Evolutionary conservation across 2,113 vertebrate genomes (phyloP).

Genomic region (Halcyon malimbica): DNA sequence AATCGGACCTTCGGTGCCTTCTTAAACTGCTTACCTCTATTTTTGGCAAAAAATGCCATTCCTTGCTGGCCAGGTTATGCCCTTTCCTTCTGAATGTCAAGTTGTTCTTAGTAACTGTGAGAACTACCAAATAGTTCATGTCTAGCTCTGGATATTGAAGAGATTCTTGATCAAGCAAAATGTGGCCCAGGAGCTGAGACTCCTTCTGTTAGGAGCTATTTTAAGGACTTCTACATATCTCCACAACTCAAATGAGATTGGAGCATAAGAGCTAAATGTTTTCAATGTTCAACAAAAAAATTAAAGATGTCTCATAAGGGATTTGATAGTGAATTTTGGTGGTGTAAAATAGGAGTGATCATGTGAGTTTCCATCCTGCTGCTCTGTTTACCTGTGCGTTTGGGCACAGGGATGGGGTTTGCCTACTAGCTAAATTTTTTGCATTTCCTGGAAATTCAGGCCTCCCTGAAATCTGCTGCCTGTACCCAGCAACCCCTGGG

Average conservation of each 20-base stretch:
- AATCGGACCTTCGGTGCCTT: background rate
- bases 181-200: background rate
- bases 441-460: background rate
- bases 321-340: background rate
- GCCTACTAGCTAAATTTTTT: fast-evolving
- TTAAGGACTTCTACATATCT: background rate
- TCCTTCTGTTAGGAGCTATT: background rate
- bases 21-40: background rate
- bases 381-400: background rate
- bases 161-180: background rate
- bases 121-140: background rate
- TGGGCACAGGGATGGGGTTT: background rate
- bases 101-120: background rate
- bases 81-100: background rate
- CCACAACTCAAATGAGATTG: too few relatives aligned
- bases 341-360: background rate
- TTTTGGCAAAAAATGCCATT: background rate
- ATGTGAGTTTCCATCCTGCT: background rate
- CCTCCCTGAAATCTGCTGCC: background rate
- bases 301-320: background rate
- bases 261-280: background rate
- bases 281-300: fast-evolving
- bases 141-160: background rate
- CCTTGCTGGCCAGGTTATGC: background rate
- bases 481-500: background rate